These are phyloP conservation scores for Aphis craccivora DNA, from an alignment of 1,140 invertebrate species.

Conservation along the genomic window DNA sequence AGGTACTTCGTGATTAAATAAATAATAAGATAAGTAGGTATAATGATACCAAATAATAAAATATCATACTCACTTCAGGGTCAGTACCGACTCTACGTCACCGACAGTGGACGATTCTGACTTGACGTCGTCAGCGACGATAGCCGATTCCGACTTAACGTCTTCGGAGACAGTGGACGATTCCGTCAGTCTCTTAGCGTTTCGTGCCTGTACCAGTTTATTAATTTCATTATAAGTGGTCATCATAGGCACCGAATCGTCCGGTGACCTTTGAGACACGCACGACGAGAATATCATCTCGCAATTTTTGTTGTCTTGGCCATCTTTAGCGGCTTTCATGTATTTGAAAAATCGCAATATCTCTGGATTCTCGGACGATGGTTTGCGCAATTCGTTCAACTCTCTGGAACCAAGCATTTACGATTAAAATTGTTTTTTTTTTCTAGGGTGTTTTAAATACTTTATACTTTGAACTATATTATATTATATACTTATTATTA, in stretches of 20 bases:
- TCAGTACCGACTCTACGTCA: not conserved
- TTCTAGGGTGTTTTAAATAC: not conserved
- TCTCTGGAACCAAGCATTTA: constrained; percentile 69
- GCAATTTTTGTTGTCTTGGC: constrained; percentile 80
- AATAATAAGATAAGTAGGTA: too few species aligned
- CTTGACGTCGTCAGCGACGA: not conserved
- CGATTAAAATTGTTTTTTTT: not conserved
- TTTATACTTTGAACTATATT: not conserved
- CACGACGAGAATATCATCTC: constrained; percentile 66
- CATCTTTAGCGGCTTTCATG: constrained; percentile 86
- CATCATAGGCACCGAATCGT: constrained; percentile 77
- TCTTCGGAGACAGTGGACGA: not conserved
- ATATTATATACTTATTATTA: too few species aligned
- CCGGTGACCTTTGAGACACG: constrained; percentile 64
- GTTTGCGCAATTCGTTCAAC: constrained; percentile 81
- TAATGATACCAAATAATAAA: not conserved
- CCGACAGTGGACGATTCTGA: too few species aligned
- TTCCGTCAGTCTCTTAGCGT: not conserved
- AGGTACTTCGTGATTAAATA: not conserved
- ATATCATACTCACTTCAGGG: not conserved
- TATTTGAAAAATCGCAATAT: constrained; percentile 86
- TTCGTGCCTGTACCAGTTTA: constrained; percentile 77
- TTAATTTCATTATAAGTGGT: constrained; percentile 86
- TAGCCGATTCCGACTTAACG: not conserved
- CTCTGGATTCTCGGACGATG: constrained; percentile 81